Evolutionary conservation across 30 jellyfish, hydroid and myxozoan genomes (phyloP).

Genomic region (Euphysa ruthae): DNA sequence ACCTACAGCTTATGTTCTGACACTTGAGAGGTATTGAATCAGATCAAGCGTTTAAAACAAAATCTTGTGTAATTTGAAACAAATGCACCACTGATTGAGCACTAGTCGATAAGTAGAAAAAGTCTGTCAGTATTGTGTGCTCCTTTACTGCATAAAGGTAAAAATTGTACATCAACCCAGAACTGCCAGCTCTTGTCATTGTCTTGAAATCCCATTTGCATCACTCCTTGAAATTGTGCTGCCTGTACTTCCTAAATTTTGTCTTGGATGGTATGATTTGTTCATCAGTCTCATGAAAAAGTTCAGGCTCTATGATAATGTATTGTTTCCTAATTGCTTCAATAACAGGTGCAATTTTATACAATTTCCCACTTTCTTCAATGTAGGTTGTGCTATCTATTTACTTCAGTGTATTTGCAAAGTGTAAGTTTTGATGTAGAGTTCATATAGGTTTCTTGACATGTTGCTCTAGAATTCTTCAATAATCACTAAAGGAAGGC

Average conservation of each 20-base stretch:
- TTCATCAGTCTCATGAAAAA: constrained; percentile 19
- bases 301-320: constrained; percentile 16
- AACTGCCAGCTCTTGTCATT: constrained; percentile 47
- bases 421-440: too few relatives aligned
- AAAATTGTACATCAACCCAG: constrained; percentile 63
- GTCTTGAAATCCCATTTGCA: constrained; percentile 48
- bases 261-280: constrained; percentile 22
- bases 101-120: constrained; percentile 21
- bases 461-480: too few relatives aligned
- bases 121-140: not conserved
- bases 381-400: too few relatives aligned
- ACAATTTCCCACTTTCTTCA: constrained; percentile 35
- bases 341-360: constrained; percentile 20
- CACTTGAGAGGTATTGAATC: constrained; percentile 35
- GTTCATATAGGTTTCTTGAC: too few relatives aligned
- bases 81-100: constrained; percentile 56
- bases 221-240: constrained; percentile 63
- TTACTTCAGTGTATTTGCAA: too few relatives aligned
- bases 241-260: constrained; percentile 18
- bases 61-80: constrained; percentile 42
- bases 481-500: constrained; percentile 34
- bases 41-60: constrained; percentile 49
- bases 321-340: constrained; percentile 21
- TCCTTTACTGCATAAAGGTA: constrained; percentile 58
- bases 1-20: constrained; percentile 41